A percentile compares a stretch with the other conserved stretches of the same genome.
Evolutionary conservation across 1,140 invertebrate genomes (phyloP).

Genomic region (Antheraea mylitta): DNA sequence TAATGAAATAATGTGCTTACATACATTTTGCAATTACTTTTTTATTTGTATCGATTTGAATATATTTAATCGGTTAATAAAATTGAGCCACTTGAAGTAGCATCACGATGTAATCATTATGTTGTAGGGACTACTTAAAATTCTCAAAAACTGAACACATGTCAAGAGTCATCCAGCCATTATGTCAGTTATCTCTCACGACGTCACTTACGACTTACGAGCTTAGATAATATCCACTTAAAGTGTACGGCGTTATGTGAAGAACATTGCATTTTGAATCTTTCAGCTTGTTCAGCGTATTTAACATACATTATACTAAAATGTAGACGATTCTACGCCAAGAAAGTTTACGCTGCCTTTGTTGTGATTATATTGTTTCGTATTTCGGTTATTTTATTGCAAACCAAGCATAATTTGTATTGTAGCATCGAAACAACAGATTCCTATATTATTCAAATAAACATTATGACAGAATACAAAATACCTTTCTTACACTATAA

Average conservation of each 20-base stretch:
- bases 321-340: constrained; percentile 6
- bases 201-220: constrained; percentile 28
- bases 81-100: constrained; percentile 49
- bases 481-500: no score
- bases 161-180: constrained; percentile 41
- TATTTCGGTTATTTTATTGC: no score
- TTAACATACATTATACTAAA: neutral
- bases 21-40: no score
- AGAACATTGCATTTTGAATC: neutral
- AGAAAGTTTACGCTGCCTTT: neutral
- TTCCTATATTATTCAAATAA: no score
- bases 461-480: no score
- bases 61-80: constrained; percentile 6
- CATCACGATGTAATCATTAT: constrained; percentile 44
- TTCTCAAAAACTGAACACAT: constrained; percentile 57
- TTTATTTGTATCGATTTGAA: neutral
- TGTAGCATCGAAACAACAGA: no score
- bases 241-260: constrained; percentile 13
- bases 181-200: constrained; percentile 40
- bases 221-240: constrained; percentile 47
- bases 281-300: constrained; percentile 20
- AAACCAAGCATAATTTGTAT: no score
- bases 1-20: no score
- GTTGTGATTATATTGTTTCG: neutral
- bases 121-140: constrained; percentile 47